Conservation (phyloP, 2,888 invertebrate species). For the Cheilosia variabilis region DNA sequence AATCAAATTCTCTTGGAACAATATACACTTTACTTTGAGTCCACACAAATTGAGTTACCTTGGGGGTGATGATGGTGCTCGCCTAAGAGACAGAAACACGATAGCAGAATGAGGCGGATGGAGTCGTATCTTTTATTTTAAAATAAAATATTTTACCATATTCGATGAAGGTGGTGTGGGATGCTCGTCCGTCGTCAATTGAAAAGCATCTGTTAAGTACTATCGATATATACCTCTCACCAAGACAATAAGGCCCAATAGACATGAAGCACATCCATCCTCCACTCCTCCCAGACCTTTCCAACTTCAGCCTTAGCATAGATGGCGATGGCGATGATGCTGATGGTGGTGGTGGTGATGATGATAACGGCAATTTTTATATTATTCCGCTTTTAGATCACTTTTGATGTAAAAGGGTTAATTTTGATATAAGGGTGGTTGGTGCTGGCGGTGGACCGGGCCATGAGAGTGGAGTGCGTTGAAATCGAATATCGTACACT, state of each 20-base stretch:
- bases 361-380: slow-evolving; percentile 75
- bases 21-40: slow-evolving; percentile 77
- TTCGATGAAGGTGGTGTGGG: slow-evolving; percentile 1
- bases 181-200: slow-evolving; percentile 67
- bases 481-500: slow-evolving; percentile 61
- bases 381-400: slow-evolving; percentile 73
- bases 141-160: slow-evolving; percentile 69
- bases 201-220: slow-evolving; percentile 74
- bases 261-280: slow-evolving; percentile 48
- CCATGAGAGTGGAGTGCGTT: slow-evolving; percentile 25
- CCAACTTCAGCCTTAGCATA: background rate
- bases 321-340: background rate
- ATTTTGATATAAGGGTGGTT: slow-evolving; percentile 53
- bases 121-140: slow-evolving; percentile 71
- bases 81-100: background rate
- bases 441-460: background rate
- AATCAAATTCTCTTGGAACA: slow-evolving; percentile 78
- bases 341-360: slow-evolving; percentile 42
- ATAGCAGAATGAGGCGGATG: background rate
- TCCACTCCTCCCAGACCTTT: background rate
- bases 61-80: slow-evolving; percentile 7
- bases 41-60: slow-evolving; percentile 77
- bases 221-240: slow-evolving; percentile 70
- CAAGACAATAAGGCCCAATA: slow-evolving; percentile 65
- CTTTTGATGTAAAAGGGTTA: slow-evolving; percentile 75